Evolutionary conservation across 1,140 invertebrate genomes (phyloP).

Genomic region (Temnothorax longispinosus): DNA sequence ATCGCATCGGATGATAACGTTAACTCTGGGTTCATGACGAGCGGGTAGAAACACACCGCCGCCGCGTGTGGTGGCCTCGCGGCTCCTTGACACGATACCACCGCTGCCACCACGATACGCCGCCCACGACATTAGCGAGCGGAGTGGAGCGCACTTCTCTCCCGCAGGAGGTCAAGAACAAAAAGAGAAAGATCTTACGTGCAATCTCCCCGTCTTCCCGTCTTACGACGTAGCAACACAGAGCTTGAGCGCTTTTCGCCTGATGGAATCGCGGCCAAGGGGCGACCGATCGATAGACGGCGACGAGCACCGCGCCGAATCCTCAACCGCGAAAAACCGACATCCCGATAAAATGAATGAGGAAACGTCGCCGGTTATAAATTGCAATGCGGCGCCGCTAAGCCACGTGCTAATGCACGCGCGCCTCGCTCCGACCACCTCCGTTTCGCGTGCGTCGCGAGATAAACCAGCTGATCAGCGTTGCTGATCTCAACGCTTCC

Average conservation of each 20-base stretch:
- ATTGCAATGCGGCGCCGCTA: neutral
- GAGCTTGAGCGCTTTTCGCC: neutral
- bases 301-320: conserved; percentile 21
- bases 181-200: conserved; percentile 26
- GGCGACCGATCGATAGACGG: conserved; percentile 54
- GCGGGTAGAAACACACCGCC: neutral
- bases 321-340: conserved; percentile 1
- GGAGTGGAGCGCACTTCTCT: conserved; percentile 55
- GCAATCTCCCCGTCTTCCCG: conserved; percentile 20
- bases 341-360: conserved; percentile 8
- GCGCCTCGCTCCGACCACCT: neutral
- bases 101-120: conserved; percentile 63
- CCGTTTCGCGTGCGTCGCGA: conserved; percentile 14
- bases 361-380: conserved; percentile 23
- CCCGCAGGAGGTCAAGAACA: conserved; percentile 49
- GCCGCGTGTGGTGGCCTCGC: conserved; percentile 29
- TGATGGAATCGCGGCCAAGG: conserved; percentile 31
- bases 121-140: conserved; percentile 62
- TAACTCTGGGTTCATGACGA: conserved; percentile 47
- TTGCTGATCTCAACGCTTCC: neutral
- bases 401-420: conserved; percentile 30
- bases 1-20: conserved; percentile 9
- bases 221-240: neutral
- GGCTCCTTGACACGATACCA: conserved; percentile 68
- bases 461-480: conserved; percentile 26